Conservation (phyloP, 2,113 vertebrate genomes). For the Entomyzon cyanotis region DNA sequence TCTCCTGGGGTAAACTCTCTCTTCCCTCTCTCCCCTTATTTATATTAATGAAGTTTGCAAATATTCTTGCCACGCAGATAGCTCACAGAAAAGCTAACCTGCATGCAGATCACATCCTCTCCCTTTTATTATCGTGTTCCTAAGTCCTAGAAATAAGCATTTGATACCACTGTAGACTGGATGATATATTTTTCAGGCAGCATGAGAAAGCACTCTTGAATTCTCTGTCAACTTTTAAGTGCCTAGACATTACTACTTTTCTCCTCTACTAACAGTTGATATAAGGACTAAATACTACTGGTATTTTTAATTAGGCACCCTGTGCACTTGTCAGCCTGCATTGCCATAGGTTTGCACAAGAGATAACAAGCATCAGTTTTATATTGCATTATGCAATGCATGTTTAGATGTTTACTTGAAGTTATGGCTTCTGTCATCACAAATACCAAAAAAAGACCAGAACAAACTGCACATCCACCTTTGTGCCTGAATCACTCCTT, state of each 20-base stretch:
- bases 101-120: conserved; percentile 41
- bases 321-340: neutral
- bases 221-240: conserved; percentile 59
- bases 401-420: conserved; percentile 45
- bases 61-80: conserved; percentile 26
- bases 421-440: conserved; percentile 25
- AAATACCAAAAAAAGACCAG: conserved; percentile 34
- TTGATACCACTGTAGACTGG: conserved; percentile 38
- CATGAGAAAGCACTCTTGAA: conserved; percentile 46
- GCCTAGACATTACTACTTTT: conserved; percentile 50
- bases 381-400: conserved; percentile 9
- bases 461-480: conserved; percentile 22
- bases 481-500: conserved; percentile 20
- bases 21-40: neutral
- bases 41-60: conserved; percentile 18
- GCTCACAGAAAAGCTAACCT: conserved; percentile 27
- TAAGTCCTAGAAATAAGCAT: conserved; percentile 39
- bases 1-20: conserved; percentile 10
- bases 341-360: conserved; percentile 14
- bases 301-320: conserved; percentile 20
- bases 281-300: neutral
- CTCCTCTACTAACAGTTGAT: neutral
- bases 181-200: conserved; percentile 49
- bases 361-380: conserved; percentile 4
- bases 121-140: conserved; percentile 31